Conservation (phyloP, 64 coral and sea anemone genomes). For the Pocillopora verrucosa region DNA sequence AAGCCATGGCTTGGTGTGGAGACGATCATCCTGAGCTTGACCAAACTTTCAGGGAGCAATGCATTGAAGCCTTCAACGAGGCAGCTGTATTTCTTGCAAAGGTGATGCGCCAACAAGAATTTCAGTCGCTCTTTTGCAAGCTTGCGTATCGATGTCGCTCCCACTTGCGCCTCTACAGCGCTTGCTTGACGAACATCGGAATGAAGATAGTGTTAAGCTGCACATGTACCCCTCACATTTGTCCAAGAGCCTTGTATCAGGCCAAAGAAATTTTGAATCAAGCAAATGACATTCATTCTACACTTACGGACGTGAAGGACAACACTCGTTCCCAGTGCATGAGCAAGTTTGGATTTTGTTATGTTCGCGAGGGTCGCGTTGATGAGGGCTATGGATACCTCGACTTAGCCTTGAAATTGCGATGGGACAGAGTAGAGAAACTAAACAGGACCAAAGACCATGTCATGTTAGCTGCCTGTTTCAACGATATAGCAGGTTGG, state of each 20-base stretch:
- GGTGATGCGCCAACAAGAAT: slow-evolving; percentile 38
- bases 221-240: slow-evolving; percentile 31
- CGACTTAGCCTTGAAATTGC: background rate
- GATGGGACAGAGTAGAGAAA: background rate
- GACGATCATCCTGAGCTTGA: background rate
- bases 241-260: background rate
- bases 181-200: slow-evolving; percentile 35
- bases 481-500: slow-evolving; percentile 51
- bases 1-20: slow-evolving; percentile 22
- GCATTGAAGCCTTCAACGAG: slow-evolving; percentile 29
- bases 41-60: too few species aligned
- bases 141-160: slow-evolving; percentile 19
- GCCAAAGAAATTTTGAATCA: background rate
- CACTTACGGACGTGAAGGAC: background rate
- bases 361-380: background rate
- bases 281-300: slow-evolving; percentile 25
- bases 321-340: slow-evolving; percentile 48
- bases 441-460: background rate
- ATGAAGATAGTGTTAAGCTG: slow-evolving; percentile 50
- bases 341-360: slow-evolving; percentile 39
- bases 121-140: slow-evolving; percentile 25
- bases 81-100: slow-evolving; percentile 47
- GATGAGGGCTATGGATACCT: background rate
- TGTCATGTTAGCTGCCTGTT: slow-evolving; percentile 37
- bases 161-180: background rate